Base-by-base conservation (phyloP, 1,140 invertebrate genomes). In the Gryon sp. region DNA sequence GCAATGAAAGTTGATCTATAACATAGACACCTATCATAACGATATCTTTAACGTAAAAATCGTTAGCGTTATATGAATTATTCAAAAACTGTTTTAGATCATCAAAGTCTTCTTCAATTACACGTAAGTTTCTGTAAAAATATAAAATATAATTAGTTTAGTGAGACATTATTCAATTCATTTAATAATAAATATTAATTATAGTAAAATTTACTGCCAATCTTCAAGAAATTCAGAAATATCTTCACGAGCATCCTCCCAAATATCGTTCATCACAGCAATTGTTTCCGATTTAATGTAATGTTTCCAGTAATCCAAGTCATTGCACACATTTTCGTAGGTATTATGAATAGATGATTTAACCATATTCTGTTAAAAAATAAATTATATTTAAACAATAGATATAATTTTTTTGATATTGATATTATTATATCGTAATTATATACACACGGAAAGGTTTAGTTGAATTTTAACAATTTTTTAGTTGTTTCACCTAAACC, bases 31-130 rank as follows among this genome's bases (percentile, higher is more conserved):
- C 91, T 16, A 94, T 91, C 24, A 90, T 91, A 0, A 93, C 91
- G 1, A 95, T 91, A 82, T 95, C 92, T 83, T 93, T 93, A 1
- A 95, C 91, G 62, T 95, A 95, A 83, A 96, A 96, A 48, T 96
- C 94, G 77, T 96, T 96, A 0, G 91, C 90, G 40, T 93, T 90
- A 70, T 95, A 95, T 0, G 94, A 95, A 19, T 93, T 88, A 79
- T 95, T 94, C 0, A 96, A 82, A 76, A 94, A 95, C 0, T 83
- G 50, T 57, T 92, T 91, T 5, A 96, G 90, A 12, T 93, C 91
- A 14, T 93, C 90, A 0, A 95, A 86, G 86, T 96, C 95, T 15
- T 92, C 90, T 80, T 93, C 92, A 6, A 96, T 90, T 1, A 92
- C 89, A 69, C 91, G 92, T 9, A 95, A 80, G 60, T 94, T 90